Evolutionary conservation across 2,888 invertebrate species (phyloP).

Genomic region (Tipula confusa): DNA sequence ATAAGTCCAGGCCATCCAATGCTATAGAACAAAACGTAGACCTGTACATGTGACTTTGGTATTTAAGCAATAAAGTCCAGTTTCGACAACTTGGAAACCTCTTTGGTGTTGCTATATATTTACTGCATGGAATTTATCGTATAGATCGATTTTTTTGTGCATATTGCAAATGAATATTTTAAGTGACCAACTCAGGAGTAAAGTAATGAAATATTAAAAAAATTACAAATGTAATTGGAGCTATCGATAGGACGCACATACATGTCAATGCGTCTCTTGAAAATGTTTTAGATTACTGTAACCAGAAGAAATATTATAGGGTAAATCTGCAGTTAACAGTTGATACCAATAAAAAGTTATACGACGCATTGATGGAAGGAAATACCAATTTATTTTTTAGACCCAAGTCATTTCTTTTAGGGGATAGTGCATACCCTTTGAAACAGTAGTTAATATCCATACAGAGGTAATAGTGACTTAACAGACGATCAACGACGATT

Average conservation of each 20-base stretch:
- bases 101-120: slow-evolving; percentile 35
- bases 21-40: no score
- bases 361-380: no score
- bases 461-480: no score
- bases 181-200: not conserved
- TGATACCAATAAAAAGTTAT: no score
- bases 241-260: slow-evolving; percentile 38
- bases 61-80: slow-evolving; percentile 33
- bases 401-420: no score
- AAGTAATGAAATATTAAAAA: slow-evolving; percentile 30
- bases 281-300: slow-evolving; percentile 36
- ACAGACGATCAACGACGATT: no score
- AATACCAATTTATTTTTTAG: no score
- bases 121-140: slow-evolving; percentile 33
- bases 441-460: no score
- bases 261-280: slow-evolving; percentile 36
- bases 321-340: no score
- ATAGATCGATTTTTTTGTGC: slow-evolving; percentile 27
- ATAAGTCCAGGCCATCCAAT: no score
- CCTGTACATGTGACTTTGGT: no score
- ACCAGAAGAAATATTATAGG: slow-evolving; percentile 34
- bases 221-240: slow-evolving; percentile 37
- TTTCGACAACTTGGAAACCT: slow-evolving; percentile 34
- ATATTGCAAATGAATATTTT: slow-evolving; percentile 32
- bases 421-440: no score